Base-by-base conservation (phyloP, 2,797 vertebrate genomes). In the Lerista edwardsae region DNA sequence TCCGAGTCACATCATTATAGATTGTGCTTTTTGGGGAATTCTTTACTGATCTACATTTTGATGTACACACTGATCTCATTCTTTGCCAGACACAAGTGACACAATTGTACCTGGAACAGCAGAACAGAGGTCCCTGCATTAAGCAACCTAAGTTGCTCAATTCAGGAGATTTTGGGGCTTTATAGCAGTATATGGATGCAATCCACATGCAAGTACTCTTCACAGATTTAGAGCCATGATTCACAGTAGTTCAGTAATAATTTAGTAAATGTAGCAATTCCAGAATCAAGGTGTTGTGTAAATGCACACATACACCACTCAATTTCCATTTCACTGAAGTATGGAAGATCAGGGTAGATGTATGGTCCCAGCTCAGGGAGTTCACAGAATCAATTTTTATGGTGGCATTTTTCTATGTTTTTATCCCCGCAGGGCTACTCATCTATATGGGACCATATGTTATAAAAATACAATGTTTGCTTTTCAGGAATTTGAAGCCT, bases 311-410 rank as follows among this genome's bases (percentile, higher is more conserved):
- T 51, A 61, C 39, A 59, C 21, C 17, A 59, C 31, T 47, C 6
- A 77, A 41, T 51, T 74, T 62, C 23, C 65, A 84, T 84, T 59
- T 77, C 75, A 61, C 34, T 76, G 39, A 34, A 25, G 51, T 21
- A 23, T 83, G 4, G 57, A 71, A 51, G 55, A 61, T 29, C 34
- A 39, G 31, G 21, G 11, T 51, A 51, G 47, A 25, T 39, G 57
- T 61, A 75, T 0, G 0, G 12, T 85, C 59, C 31, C 47, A 73
- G 8, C 3, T 57, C 44, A 75, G 17, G 23, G 27, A n/a, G 34
- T 83, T 57, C 6, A 68, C 17, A 15, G 23, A 21, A 47, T 25
- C 36, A 62, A 6, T 62, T 39, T 69, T 51, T 12, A 80, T 79
- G 2, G 34, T 47, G 23, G 57, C 23, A 3, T 36, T 65, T 87